phyloP scores from a whole-genome alignment of 2,888 invertebrate genomes.

The Petrophora chlorosata region DNA sequence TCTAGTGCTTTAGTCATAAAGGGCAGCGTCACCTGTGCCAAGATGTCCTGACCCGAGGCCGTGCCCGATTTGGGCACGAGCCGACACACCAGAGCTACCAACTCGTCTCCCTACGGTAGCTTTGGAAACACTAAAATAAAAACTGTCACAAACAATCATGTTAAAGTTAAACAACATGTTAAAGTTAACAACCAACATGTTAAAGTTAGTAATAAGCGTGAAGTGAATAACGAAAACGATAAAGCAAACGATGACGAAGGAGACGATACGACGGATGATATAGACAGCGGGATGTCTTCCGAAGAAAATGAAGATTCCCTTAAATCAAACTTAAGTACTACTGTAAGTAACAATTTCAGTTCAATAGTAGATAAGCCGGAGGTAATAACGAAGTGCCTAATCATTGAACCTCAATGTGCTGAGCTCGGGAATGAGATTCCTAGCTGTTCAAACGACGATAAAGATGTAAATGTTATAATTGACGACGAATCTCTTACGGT shows the following conservation, averaged over 20 bases:
- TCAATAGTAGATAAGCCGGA: constrained; percentile 50
- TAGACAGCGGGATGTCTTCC: constrained; percentile 78
- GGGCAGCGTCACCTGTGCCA: constrained; percentile 57
- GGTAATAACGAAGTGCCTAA: constrained; percentile 77
- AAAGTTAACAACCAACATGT: constrained; percentile 11
- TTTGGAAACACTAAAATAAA: constrained; percentile 65
- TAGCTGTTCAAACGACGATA: constrained; percentile 69
- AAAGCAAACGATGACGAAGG: constrained; percentile 41
- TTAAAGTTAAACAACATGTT: constrained; percentile 11
- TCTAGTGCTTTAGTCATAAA: constrained; percentile 69
- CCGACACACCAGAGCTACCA: constrained; percentile 43
- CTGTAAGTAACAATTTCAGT: constrained; percentile 49
- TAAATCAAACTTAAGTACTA: constrained; percentile 55
- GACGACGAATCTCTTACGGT: constrained; percentile 43
- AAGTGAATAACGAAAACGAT: constrained; percentile 15
- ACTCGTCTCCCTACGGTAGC: constrained; percentile 65
- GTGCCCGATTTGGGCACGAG: constrained; percentile 71
- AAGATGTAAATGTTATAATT: constrained; percentile 59
- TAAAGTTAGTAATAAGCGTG: not conserved
- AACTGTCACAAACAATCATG: constrained; percentile 19
- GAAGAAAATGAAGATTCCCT: constrained; percentile 75
- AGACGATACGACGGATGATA: constrained; percentile 42
- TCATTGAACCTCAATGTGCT: constrained; percentile 62
- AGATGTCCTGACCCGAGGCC: constrained; percentile 77
- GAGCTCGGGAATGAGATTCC: constrained; percentile 78